Percentiles rank a stretch among this genome's conserved stretches.
phyloP scores from a whole-genome alignment of 2,888 invertebrate species.

The Drosophila cognata region DNA sequence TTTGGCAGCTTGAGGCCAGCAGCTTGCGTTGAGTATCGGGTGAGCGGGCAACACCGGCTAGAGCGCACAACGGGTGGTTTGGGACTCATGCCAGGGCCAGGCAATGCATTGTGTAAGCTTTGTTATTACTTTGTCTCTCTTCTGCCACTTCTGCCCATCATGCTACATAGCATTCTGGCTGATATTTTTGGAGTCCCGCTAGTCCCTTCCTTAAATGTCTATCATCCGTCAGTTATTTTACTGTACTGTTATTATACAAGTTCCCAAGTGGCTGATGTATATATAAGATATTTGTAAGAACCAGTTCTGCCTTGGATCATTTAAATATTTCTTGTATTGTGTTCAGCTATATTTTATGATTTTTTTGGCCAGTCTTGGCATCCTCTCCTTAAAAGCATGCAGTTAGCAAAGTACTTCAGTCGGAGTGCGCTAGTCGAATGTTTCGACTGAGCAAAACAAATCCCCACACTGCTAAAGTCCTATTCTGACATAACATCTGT shows the following conservation, averaged over 20 bases:
- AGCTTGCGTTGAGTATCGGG: slow-evolving; percentile 46
- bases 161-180: neutral
- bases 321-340: neutral
- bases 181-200: slow-evolving; percentile 17
- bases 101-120: slow-evolving; percentile 38
- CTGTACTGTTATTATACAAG: neutral
- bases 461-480: neutral
- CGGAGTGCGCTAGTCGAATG: neutral
- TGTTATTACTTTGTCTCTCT: slow-evolving; percentile 32
- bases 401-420: neutral
- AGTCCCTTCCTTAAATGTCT: slow-evolving; percentile 38
- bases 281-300: neutral
- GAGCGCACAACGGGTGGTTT: slow-evolving; percentile 19
- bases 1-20: slow-evolving; percentile 59
- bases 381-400: neutral
- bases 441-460: neutral
- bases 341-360: neutral
- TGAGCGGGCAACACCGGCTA: slow-evolving; percentile 27
- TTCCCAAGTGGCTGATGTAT: neutral
- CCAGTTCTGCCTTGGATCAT: neutral
- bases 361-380: neutral
- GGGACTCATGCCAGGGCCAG: slow-evolving; percentile 12
- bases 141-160: slow-evolving; percentile 5
- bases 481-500: neutral
- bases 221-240: slow-evolving; percentile 52